Evolutionary conservation across 2,113 vertebrate genomes (phyloP), one percentile per base, ranked within the genome.

Genomic region (Melanerpes formicivorus): DNA sequence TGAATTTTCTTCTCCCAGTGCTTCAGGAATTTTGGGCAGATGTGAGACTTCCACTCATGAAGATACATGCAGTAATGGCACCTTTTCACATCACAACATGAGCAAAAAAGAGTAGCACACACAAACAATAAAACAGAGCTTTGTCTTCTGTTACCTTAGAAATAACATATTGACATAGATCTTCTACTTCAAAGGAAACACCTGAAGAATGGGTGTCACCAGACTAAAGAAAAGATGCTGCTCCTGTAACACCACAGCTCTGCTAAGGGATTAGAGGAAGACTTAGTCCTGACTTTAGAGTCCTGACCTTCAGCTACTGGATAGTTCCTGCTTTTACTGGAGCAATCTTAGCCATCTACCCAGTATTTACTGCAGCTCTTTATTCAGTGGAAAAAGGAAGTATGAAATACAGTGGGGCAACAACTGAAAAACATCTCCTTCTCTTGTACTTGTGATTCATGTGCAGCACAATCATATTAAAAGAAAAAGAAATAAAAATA

Each of bases 281-380:
- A 29, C 3, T 74, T 6, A 5, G 21, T 3, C 65, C 23, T 4
- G 3, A 0, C 11, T 32, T 26, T 1, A 0, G 27, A 37, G 18
- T 26, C 40, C 40, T 40, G 40, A 40, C 40, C 23, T 82, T 58
- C 46, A 88, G 9, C 23, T 42, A 7, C 44, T 50, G 59, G 32
- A 44, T 2, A 10, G 6, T 18, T 10, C 40, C n/a, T 69, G 63
- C 4, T 19, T 73, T 64, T 52, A 37, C 14, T 55, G 34, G 21
- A 66, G 25, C 5, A 42, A n/a, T 30, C 46, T 29, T 48, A 70
- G 16, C 4, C 14, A 69, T n/a, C 34, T 1, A 2, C 11, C 42
- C 30, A 44, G 50, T 12, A 14, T 37, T 79, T n/a, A 63, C 5
- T 1, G 2, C 46, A 89, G 67, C 12, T 42, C 9, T 67, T 81